Base-by-base conservation (phyloP, 2,888 invertebrate species). In the Drosophila macrospina region DNA sequence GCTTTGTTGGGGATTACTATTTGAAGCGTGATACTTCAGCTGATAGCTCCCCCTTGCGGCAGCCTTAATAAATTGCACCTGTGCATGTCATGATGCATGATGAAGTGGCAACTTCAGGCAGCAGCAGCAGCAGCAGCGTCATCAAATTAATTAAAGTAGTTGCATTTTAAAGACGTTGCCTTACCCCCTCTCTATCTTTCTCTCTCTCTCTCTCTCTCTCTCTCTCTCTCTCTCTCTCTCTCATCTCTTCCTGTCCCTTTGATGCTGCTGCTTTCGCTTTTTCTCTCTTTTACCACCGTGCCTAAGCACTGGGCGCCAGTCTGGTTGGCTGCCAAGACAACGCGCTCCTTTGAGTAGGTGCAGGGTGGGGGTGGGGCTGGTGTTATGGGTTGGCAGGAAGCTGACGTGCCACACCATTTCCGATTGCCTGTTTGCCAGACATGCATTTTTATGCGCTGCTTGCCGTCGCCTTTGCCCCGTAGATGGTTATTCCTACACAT, bases 1-100 rank as follows among this genome's bases (percentile, higher is more conserved):
- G 74, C 91, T 90, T 90, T 85, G 88, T 90, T 88, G 81, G 90
- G 90, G 89, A 90, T 90, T 90, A 90, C 88, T 82, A 85, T 88
- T 90, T 84, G 84, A 63, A 76, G 81, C 37, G 69, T 69, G 71
- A 47, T 24, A 47, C 50, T 65, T 61, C 24, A 64, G 55, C 50
- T 41, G 56, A 42, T 54, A n/a, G n/a, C n/a, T 15, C 28, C 20
- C 11, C 5, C 20, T 15, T 20, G 20, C 20, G 20, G 20, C 15
- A 30, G 37, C 16, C 16, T 74, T 81, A 80, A 83, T 81, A 88
- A 88, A 88, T 89, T 82, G 90, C 90, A 90, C 89, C 90, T 90
- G 91, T 78, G 78, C 86, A 83, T 88, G 89, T 73, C 76, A 69
- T 62, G 70, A 51, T 73, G 68, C 70, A 76, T 80, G 80, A 76